Evolutionary conservation across 2,797 vertebrate genomes (phyloP).

Genomic region (Apodemus agrarius): DNA sequence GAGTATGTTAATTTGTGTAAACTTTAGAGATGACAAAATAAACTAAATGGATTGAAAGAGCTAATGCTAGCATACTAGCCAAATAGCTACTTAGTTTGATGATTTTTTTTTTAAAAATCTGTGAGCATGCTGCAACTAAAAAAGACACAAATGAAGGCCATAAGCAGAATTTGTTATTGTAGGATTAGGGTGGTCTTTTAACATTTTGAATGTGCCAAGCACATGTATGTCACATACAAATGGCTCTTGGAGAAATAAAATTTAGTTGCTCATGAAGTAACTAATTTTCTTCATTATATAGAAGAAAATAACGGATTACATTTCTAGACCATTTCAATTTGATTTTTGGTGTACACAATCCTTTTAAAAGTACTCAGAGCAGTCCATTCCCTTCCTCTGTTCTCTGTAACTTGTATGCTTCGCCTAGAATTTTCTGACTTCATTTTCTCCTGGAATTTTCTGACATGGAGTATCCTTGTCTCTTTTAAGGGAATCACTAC

Average conservation of each 20-base stretch:
- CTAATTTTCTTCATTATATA: not conserved
- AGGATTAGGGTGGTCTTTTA: not conserved
- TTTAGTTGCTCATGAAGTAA: not conserved
- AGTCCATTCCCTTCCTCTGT: not conserved
- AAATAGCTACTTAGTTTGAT: not conserved
- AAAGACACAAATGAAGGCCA: not conserved
- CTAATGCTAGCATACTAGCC: not conserved
- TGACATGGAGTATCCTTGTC: not conserved
- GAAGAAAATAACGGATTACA: not conserved
- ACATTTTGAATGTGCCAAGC: not conserved
- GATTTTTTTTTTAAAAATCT: not conserved
- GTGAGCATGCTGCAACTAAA: not conserved
- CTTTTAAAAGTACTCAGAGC: not conserved
- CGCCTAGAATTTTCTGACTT: not conserved
- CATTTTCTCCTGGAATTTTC: not conserved
- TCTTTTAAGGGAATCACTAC: not conserved
- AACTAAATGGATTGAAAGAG: not conserved
- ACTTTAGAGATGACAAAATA: slow-evolving; percentile 6
- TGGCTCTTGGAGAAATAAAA: not conserved
- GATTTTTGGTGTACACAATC: not conserved
- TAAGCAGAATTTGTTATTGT: not conserved
- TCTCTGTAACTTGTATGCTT: not conserved
- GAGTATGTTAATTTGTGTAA: not conserved
- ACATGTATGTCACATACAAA: not conserved
- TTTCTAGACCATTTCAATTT: not conserved